Evolutionary conservation across 2,113 vertebrate species (phyloP), one percentile per base, ranked within the genome.

Genomic region (Alligator mississippiensis): DNA sequence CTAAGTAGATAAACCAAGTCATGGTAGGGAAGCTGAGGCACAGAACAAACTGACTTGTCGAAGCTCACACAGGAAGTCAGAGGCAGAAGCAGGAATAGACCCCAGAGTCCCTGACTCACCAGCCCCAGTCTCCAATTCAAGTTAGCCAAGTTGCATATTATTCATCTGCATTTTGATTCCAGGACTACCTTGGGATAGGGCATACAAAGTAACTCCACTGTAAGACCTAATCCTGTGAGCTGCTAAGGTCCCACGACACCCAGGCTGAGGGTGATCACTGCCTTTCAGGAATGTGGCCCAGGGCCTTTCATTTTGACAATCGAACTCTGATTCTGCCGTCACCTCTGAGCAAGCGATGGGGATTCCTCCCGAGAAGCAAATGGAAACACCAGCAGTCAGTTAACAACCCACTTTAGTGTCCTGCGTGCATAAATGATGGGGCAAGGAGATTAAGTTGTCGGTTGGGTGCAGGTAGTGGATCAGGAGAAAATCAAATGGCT

Each of bases 391-490:
- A 75, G 13, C 22, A 61, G 16, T n/a, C 75, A 61, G 17, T 12
- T 5, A 13, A 28, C 18, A 19, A 70, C 57, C 68, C 2, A 0
- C 2, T 28, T 68, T 4, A 57, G 79, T 2, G 27, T 80, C 24
- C 24, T 59, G 9, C 4, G 38, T 47, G 0, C 76, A 38, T 70
- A 2, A 5, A n/a, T 27, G 22, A 77, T 11, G 77, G 2, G n/a
- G 34, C 25, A 54, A 18, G 9, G 0, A 1, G 12, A 70, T 10
- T 4, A 68, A 54, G 21, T 6, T n/a, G 18, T 22, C 55, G 10
- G 14, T 19, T 38, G 25, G 24, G 72, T 80, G 58, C 77, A 74
- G 16, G 21, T 14, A 38, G 63, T 15, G 54, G 82, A 4, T 13
- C 70, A 68, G 28, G 63, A 68, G 11, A 64, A 28, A 80, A 17